Conservation (phyloP, 1,140 invertebrate genomes). For the Bombus sylvicola region DNA sequence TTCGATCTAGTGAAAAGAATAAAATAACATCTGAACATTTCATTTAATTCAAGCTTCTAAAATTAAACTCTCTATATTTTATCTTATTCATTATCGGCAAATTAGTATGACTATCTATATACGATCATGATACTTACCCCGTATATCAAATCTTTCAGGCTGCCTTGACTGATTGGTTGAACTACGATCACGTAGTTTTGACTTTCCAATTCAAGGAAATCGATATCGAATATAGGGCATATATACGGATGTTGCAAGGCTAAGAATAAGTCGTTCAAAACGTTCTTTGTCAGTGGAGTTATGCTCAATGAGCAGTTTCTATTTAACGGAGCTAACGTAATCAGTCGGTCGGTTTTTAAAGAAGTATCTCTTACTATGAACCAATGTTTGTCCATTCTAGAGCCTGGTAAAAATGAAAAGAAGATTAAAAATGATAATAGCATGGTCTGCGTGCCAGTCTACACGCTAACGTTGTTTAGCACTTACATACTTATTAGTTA, state of each 20-base stretch:
- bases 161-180: constrained; percentile 92
- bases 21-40: background rate
- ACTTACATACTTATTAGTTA: background rate
- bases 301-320: constrained; percentile 83
- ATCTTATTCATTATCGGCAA: no score
- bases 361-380: constrained; percentile 92
- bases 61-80: background rate
- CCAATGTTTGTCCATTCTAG: constrained; percentile 93
- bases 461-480: background rate
- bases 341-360: constrained; percentile 91
- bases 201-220: constrained; percentile 84
- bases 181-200: constrained; percentile 88
- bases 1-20: constrained; percentile 71
- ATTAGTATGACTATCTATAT: no score
- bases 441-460: no score
- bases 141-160: constrained; percentile 94
- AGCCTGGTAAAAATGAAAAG: constrained; percentile 82
- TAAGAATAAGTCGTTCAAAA: constrained; percentile 91
- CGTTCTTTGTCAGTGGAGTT: constrained; percentile 83
- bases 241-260: constrained; percentile 96
- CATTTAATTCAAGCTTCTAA: background rate
- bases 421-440: background rate
- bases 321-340: constrained; percentile 89
- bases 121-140: constrained; percentile 84
- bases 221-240: constrained; percentile 93